phyloP scores from a whole-genome alignment of 1,140 invertebrate species.

The Tribolium madens region DNA sequence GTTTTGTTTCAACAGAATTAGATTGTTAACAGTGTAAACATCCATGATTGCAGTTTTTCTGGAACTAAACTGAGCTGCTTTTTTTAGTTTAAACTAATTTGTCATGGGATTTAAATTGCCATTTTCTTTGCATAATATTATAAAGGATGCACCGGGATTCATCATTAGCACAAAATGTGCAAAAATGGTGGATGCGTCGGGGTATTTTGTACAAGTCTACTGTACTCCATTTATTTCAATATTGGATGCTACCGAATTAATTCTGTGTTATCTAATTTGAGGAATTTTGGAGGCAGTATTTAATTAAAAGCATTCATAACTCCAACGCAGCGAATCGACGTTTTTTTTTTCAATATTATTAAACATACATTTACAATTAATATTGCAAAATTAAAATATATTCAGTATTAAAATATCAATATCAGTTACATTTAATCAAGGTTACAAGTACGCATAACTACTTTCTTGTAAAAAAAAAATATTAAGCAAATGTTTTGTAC shows the following conservation, averaged over 20 bases:
- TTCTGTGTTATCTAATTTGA: background rate
- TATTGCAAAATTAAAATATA: too few species aligned
- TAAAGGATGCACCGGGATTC: background rate
- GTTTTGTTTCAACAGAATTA: constrained; percentile 21
- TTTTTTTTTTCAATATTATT: too few species aligned
- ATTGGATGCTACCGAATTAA: too few species aligned
- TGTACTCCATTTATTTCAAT: too few species aligned
- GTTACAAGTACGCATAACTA: too few species aligned
- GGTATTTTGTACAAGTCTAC: background rate
- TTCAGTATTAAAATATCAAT: too few species aligned
- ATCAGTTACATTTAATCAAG: too few species aligned
- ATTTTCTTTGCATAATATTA: constrained; percentile 10
- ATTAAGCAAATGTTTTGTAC: too few species aligned
- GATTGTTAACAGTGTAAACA: constrained; percentile 21
- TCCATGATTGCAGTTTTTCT: constrained; percentile 27
- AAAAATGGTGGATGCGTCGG: constrained; percentile 21
- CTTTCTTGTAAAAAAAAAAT: too few species aligned
- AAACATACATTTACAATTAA: too few species aligned
- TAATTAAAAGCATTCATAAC: background rate
- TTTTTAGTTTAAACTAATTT: background rate
- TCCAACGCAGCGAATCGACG: too few species aligned
- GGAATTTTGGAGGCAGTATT: background rate
- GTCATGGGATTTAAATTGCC: background rate
- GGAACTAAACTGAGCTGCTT: background rate
- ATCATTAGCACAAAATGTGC: background rate